Evolutionary conservation across 1,140 invertebrate genomes (phyloP).

Genomic region (Drosophila elegans): DNA sequence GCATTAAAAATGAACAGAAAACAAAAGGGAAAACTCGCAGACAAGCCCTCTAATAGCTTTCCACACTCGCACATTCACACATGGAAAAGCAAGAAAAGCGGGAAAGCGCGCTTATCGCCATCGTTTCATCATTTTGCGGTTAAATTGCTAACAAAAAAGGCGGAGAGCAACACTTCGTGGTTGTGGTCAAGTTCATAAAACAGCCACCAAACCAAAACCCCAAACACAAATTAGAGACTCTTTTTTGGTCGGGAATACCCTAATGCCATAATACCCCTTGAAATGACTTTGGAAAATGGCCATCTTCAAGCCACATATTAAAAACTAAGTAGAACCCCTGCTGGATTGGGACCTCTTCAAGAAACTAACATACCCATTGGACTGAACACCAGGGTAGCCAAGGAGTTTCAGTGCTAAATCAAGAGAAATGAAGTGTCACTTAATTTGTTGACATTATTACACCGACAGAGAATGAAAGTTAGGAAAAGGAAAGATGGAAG

Average conservation of each 20-base stretch:
- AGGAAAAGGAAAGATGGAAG: not conserved
- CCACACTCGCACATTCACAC: constrained; percentile 35
- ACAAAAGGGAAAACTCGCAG: constrained; percentile 55
- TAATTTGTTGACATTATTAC: constrained; percentile 85
- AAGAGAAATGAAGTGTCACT: constrained; percentile 85
- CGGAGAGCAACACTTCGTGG: constrained; percentile 64
- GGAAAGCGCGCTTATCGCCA: constrained; percentile 63
- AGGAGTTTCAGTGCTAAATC: constrained; percentile 65
- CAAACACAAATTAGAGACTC: constrained; percentile 42
- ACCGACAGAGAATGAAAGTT: constrained; percentile 2
- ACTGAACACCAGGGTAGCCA: constrained; percentile 6
- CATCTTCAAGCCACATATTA: not conserved
- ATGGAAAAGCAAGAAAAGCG: constrained; percentile 17
- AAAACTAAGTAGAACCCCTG: not conserved
- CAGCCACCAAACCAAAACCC: constrained; percentile 39
- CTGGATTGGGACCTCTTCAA: not conserved
- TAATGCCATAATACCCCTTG: constrained; percentile 20
- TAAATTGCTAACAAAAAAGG: constrained; percentile 65
- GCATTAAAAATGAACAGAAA: constrained; percentile 62
- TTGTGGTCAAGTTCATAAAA: constrained; percentile 82
- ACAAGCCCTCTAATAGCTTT: constrained; percentile 79
- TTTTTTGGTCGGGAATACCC: constrained; percentile 10
- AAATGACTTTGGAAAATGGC: constrained; percentile 1
- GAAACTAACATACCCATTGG: not conserved
- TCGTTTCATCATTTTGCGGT: constrained; percentile 81